A percentile compares a stretch with the other conserved stretches of the same genome.
Conservation (phyloP, 2,888 invertebrate species). For the Polylopha cassiicola region DNA sequence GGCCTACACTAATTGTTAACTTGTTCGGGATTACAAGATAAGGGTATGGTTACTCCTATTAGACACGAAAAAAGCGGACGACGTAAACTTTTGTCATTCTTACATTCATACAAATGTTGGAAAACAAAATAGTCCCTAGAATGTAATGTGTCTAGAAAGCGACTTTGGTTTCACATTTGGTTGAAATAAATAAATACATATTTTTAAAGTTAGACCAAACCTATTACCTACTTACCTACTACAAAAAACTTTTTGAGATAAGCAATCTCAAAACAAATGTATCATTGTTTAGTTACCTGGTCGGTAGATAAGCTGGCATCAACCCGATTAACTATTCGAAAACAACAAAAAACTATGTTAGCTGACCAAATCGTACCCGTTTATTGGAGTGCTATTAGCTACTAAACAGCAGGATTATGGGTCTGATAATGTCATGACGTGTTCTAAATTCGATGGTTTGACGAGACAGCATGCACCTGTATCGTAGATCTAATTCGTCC, state of each 20-base stretch:
- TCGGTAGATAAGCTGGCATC: constrained; percentile 16
- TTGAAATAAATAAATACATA: too few relatives aligned
- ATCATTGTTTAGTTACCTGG: constrained; percentile 15
- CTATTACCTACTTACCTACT: too few relatives aligned
- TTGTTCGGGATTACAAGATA: constrained; percentile 39
- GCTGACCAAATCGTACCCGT: constrained; percentile 26
- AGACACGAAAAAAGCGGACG: constrained; percentile 30
- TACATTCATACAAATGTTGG: too few relatives aligned
- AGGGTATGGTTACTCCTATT: constrained; percentile 37
- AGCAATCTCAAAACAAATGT: too few relatives aligned
- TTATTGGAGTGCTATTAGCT: constrained; percentile 42
- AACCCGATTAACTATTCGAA: constrained; percentile 18
- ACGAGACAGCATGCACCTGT: constrained; percentile 62
- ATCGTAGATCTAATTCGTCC: constrained; percentile 58
- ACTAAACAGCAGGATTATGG: constrained; percentile 54
- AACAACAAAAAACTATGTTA: constrained; percentile 24
- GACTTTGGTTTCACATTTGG: too few relatives aligned
- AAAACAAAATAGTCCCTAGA: too few relatives aligned
- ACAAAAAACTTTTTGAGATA: too few relatives aligned
- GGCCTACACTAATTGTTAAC: constrained; percentile 51
- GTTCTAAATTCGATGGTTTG: constrained; percentile 43
- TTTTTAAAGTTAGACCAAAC: too few relatives aligned
- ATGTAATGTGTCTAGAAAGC: too few relatives aligned
- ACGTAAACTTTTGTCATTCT: not conserved
- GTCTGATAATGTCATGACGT: constrained; percentile 57